Evolutionary conservation across 1,140 invertebrate genomes (phyloP).

Genomic region (Apolygus lucorum): DNA sequence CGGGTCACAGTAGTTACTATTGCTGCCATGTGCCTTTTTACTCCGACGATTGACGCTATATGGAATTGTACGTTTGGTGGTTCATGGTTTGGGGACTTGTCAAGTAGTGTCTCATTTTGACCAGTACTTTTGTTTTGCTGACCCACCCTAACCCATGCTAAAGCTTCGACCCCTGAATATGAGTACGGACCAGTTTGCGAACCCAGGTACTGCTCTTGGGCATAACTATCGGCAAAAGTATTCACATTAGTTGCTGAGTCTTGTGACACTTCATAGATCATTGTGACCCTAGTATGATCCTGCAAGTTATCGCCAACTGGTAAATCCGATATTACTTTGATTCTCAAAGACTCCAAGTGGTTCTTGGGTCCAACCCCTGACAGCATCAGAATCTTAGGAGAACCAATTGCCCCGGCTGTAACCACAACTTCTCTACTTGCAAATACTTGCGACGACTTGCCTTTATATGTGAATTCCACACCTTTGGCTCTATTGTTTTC

Average conservation of each 20-base stretch:
- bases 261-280: neutral
- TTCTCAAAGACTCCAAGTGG: slow-evolving; percentile 58
- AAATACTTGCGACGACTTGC: slow-evolving; percentile 45
- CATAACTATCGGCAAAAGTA: neutral
- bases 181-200: neutral
- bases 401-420: slow-evolving; percentile 67
- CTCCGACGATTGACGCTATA: neutral
- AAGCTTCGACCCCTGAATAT: neutral
- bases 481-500: slow-evolving; percentile 59
- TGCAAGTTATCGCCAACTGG: slow-evolving; percentile 62
- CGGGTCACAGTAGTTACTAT: neutral
- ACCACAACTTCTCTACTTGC: slow-evolving; percentile 61
- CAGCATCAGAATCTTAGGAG: slow-evolving; percentile 72
- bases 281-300: slow-evolving; percentile 48
- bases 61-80: slow-evolving; percentile 14
- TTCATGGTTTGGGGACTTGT: neutral
- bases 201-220: neutral
- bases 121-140: neutral
- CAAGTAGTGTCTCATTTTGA: too few relatives aligned
- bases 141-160: neutral
- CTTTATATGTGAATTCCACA: slow-evolving; percentile 58
- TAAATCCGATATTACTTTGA: slow-evolving; percentile 56
- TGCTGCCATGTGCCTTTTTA: neutral
- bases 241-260: neutral
- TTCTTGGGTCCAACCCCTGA: slow-evolving; percentile 72